Evolutionary conservation across 2,888 invertebrate genomes (phyloP), one percentile per base, ranked within the genome.

Genomic region (Agrotis clavis): DNA sequence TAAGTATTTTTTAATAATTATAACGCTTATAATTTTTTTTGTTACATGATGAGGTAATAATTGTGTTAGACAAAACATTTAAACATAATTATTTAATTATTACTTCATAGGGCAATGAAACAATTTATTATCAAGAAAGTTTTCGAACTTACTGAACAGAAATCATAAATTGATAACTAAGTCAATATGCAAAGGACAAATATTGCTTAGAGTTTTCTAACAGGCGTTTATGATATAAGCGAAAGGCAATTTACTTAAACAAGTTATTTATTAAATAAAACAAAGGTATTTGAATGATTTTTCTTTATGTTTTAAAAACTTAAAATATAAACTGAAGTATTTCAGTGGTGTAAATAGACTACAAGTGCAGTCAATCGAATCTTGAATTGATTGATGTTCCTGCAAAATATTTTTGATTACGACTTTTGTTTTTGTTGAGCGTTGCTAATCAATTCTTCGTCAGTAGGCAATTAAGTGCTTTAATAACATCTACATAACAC

Each of bases 191-290:
- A 61, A 79, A 77, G 50, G 19, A 62, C 21, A 61, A 64, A 19
- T 35, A 67, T 83, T 86, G 85, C 87, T 79, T 74, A 11, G n/a
- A 21, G 35, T 64, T 63, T 78, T 77, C 11, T 57, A n/a, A 25
- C 59, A 85, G 85, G 85, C 87, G 87, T 66, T 81, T 30, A 41
- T 13, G 13, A 3, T 25, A n/a, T 25, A 19, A 5, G 16, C 2
- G 18, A 48, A 30, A 13, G 4, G 4, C 19, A 5, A 18, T 9
- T 25, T 25, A 13, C 57, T 19, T 6, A 21, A 47, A 21, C 21
- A 13, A 21, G 1, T 25, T 14, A 48, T 30, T 19, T 2, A 21
- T 54, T 30, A 7, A 1, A 1, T 25, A 25, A 56, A 25, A 25
- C 5, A 41, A 41, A 3, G 35, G 14, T 57, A 7, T 53, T 35